Conservation (phyloP, 92 coral and sea anemone genomes). For the Galaxea fascicularis region DNA sequence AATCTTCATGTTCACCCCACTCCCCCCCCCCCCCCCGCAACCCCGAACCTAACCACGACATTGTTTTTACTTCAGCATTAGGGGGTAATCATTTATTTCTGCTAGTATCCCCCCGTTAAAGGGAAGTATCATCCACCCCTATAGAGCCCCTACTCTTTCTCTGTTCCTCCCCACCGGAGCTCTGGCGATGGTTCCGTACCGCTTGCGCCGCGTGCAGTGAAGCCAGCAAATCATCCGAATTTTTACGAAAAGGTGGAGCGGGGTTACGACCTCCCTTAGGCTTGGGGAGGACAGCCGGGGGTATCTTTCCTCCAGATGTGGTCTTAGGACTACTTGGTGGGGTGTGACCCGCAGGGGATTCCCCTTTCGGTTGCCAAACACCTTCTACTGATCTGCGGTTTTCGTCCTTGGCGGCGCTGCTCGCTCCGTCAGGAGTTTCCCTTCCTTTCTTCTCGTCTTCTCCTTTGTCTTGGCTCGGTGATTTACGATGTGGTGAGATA, state of each 20-base stretch:
- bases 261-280: constrained; percentile 74
- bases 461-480: constrained; percentile 34
- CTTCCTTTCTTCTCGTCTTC: constrained; percentile 31
- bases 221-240: constrained; percentile 73
- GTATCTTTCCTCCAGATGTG: constrained; percentile 61
- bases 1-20: neutral
- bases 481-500: constrained; percentile 49
- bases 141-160: constrained; percentile 61
- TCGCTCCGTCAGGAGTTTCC: constrained; percentile 34
- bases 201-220: constrained; percentile 88
- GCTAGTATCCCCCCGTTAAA: neutral
- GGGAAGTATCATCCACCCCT: constrained; percentile 73
- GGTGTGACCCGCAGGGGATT: constrained; percentile 37
- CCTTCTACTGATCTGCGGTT: constrained; percentile 55
- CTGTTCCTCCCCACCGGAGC: constrained; percentile 44
- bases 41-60: too few relatives aligned
- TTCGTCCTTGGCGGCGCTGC: constrained; percentile 28
- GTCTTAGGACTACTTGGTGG: constrained; percentile 74
- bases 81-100: neutral
- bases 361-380: constrained; percentile 73
- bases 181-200: constrained; percentile 76
- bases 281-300: constrained; percentile 93
- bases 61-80: too few relatives aligned
- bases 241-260: constrained; percentile 71
- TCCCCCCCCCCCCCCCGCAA: neutral